Base-by-base conservation (phyloP, 2,888 invertebrate species). In the Acanthosepion esculentum region DNA sequence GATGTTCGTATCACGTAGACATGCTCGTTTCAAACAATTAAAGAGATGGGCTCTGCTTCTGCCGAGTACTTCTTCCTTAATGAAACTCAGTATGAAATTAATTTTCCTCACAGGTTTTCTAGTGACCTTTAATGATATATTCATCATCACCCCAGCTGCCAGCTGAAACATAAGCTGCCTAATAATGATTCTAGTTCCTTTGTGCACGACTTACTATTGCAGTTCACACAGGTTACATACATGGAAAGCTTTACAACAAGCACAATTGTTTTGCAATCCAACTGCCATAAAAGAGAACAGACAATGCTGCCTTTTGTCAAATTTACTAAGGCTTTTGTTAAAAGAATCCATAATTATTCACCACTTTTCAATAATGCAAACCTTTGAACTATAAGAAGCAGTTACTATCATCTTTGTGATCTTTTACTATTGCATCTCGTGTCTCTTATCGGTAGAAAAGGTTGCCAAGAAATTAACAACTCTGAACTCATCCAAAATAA, bases 351-450 rank as follows among this genome's bases (percentile, higher is more conserved):
- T n/a, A 12, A 78, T 78, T 78, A 33, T 33, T 33, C 33, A n/a
- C n/a, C n/a, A 15, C 78, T 33, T n/a, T n/a, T 78, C 78, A n/a
- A 33, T 78, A 78, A 78, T n/a, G 78, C n/a, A 78, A 78, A 78
- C n/a, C 78, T 78, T 78, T 78, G 78, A 78, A 78, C 78, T 78
- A 78, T 78, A 15, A 78, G 78, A 78, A 78, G 78, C 78, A 78
- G 78, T n/a, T 78, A n/a, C 33, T 33, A 78, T 78, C n/a, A n/a
- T n/a, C 78, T 78, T 78, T n/a, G 78, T n/a, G n/a, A 78, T n/a
- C n/a, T n/a, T 78, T n/a, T 5, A 15, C n/a, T 15, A n/a, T n/a
- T 78, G 12, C 12, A 78, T n/a, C 18, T 12, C 15, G 1, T 78
- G 15, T 78, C n/a, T 78, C 7, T 78, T n/a, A 33, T 33, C 78